Percentiles rank a stretch among this genome's conserved stretches.
Evolutionary conservation across 2,797 vertebrate species (phyloP).

Genomic region (Pogonophryne albipinna): DNA sequence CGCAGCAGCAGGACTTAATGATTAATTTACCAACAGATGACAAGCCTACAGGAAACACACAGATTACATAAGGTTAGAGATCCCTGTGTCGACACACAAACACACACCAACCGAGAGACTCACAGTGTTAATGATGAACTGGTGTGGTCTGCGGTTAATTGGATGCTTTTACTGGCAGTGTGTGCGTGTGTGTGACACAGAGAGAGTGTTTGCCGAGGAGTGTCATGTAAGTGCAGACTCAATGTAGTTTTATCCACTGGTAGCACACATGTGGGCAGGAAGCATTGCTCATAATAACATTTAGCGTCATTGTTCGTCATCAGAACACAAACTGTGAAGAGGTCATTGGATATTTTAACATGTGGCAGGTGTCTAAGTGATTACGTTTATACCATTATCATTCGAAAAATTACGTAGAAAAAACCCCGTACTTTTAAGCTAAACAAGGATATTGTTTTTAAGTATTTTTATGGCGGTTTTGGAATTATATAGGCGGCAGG

Average conservation of each 20-base stretch:
- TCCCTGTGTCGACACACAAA: slow-evolving; percentile 44
- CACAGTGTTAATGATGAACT: slow-evolving; percentile 62
- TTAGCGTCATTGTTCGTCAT: slow-evolving; percentile 29
- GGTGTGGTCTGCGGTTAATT: slow-evolving; percentile 56
- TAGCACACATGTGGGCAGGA: slow-evolving; percentile 16
- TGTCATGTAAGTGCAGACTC: slow-evolving; percentile 11
- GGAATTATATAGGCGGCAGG: too few species aligned
- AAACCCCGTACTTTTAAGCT: too few species aligned
- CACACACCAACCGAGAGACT: slow-evolving; percentile 32
- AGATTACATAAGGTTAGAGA: slow-evolving; percentile 74
- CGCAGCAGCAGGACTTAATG: slow-evolving; percentile 70
- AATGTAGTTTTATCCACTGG: slow-evolving; percentile 12
- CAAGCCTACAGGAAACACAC: slow-evolving; percentile 65
- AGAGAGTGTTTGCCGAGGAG: slow-evolving; percentile 8
- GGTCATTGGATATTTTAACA: slow-evolving; percentile 6
- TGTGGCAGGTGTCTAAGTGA: background rate
- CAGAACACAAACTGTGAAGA: background rate
- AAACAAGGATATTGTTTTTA: too few species aligned
- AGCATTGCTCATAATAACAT: slow-evolving; percentile 30
- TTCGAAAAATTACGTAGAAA: too few species aligned
- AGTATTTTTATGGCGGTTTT: too few species aligned
- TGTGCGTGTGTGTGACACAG: background rate
- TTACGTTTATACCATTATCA: too few species aligned
- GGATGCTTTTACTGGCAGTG: slow-evolving; percentile 33
- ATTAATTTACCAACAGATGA: slow-evolving; percentile 79